Conservation (phyloP, 2,797 vertebrate species). For the Lates japonicus region DNA sequence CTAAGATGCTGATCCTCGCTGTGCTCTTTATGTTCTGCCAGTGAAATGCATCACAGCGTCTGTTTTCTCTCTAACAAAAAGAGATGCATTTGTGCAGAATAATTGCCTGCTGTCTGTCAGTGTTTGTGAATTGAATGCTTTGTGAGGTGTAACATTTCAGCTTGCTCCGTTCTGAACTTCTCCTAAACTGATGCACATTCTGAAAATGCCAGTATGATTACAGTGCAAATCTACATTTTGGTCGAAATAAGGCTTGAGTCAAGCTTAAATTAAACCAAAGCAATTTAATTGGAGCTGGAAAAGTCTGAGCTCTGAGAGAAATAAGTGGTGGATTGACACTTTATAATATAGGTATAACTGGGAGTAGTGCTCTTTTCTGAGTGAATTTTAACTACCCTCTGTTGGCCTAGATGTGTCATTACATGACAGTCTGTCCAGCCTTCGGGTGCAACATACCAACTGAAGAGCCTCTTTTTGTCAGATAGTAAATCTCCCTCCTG, state of each 20-base stretch:
- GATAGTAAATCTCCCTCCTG: slow-evolving; percentile 33
- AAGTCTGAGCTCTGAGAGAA: slow-evolving; percentile 3
- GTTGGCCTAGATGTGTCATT: slow-evolving; percentile 79
- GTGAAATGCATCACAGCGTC: slow-evolving; percentile 14
- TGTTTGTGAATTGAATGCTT: slow-evolving; percentile 28
- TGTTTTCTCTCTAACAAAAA: slow-evolving; percentile 51
- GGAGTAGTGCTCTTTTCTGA: slow-evolving; percentile 44
- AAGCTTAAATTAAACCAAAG: too few species aligned
- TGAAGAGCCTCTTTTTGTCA: slow-evolving; percentile 39
- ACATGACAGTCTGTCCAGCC: slow-evolving; percentile 64
- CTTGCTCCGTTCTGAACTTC: slow-evolving; percentile 2
- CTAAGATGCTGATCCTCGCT: slow-evolving; percentile 30
- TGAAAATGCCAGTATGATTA: background rate
- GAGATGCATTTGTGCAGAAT: slow-evolving; percentile 55
- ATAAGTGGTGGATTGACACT: slow-evolving; percentile 6
- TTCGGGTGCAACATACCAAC: slow-evolving; percentile 48
- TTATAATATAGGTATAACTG: slow-evolving; percentile 13
- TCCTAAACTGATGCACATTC: slow-evolving; percentile 3
- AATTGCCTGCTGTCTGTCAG: slow-evolving; percentile 41
- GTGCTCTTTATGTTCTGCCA: slow-evolving; percentile 31
- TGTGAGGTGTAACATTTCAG: slow-evolving; percentile 24
- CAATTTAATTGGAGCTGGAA: background rate
- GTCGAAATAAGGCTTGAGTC: background rate
- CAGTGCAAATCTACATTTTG: background rate
- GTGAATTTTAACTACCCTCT: slow-evolving; percentile 84